Evolutionary conservation across 2,113 vertebrate genomes (phyloP).

Genomic region (Myxocyprinus asiaticus): DNA sequence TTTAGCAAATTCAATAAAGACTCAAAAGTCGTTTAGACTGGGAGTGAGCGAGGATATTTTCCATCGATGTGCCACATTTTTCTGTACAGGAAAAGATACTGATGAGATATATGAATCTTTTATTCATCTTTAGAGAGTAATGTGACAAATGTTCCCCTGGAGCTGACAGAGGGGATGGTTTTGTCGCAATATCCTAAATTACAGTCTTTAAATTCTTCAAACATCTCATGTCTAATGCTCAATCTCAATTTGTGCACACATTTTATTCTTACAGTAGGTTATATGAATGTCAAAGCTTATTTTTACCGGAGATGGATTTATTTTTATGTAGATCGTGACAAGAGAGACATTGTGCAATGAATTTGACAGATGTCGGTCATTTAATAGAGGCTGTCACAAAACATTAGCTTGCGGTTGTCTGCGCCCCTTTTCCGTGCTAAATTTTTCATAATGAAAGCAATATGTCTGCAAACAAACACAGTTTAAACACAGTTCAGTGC

Average conservation of each 20-base stretch:
- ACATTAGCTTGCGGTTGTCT: conserved; percentile 66
- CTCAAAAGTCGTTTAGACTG: conserved; percentile 66
- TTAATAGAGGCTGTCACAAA: conserved; percentile 71
- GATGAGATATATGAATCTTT: conserved; percentile 69
- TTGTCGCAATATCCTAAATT: not conserved
- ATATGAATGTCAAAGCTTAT: not conserved
- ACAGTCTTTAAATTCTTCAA: conserved; percentile 14
- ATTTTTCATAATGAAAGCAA: conserved; percentile 72
- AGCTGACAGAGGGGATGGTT: not conserved
- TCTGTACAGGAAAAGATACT: conserved; percentile 58
- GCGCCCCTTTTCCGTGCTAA: conserved; percentile 63
- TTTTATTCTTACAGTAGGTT: not conserved
- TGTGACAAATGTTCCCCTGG: conserved; percentile 4
- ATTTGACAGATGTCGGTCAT: conserved; percentile 60
- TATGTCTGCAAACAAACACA: conserved; percentile 74
- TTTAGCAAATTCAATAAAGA: conserved; percentile 76
- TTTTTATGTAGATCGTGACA: not conserved
- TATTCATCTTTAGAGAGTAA: conserved; percentile 46
- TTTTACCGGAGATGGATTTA: not conserved
- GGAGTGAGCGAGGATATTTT: conserved; percentile 65
- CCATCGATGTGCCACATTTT: conserved; percentile 66
- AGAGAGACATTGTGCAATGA: not conserved
- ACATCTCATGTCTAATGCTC: conserved; percentile 7
- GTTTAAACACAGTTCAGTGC: conserved; percentile 73
- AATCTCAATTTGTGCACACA: not conserved